A percentile compares a stretch with the other conserved stretches of the same genome.
Evolutionary conservation across 2,113 vertebrate genomes (phyloP).

Genomic region (Callipepla squamata): DNA sequence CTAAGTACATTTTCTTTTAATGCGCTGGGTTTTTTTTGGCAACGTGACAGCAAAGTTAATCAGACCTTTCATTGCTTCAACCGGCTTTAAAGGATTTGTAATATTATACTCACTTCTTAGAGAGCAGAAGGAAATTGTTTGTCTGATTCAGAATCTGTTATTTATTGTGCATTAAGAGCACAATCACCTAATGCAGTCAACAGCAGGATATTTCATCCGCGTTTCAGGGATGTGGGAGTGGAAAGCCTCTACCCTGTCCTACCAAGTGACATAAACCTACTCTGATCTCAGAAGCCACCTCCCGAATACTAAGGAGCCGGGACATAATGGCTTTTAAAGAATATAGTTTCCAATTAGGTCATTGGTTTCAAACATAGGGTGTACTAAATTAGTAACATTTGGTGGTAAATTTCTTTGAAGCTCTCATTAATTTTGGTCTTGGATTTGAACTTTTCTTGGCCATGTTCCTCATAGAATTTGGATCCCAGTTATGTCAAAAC

Average conservation of each 20-base stretch:
- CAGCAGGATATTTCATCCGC: constrained; percentile 17
- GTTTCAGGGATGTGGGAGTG: background rate
- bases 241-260: background rate
- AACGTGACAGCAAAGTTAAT: constrained; percentile 12
- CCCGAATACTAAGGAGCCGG: constrained; percentile 65
- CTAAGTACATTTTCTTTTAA: background rate
- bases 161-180: constrained; percentile 17
- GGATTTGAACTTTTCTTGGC: constrained; percentile 75
- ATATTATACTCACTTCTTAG: constrained; percentile 28
- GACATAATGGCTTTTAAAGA: constrained; percentile 63
- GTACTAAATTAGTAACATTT: constrained; percentile 76
- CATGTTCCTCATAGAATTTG: constrained; percentile 61
- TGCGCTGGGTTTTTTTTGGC: constrained; percentile 35
- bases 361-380: constrained; percentile 68
- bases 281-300: constrained; percentile 67
- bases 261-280: constrained; percentile 48
- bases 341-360: constrained; percentile 77
- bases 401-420: constrained; percentile 75
- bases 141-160: constrained; percentile 44
- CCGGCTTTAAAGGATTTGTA: constrained; percentile 59
- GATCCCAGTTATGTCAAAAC: constrained; percentile 73
- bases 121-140: constrained; percentile 42
- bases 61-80: constrained; percentile 40
- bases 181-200: constrained; percentile 14
- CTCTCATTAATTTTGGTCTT: constrained; percentile 73